Percentiles rank a stretch among this genome's conserved stretches.
Conservation (phyloP, 2,797 vertebrate genomes). For the Hybognathus amarus region DNA sequence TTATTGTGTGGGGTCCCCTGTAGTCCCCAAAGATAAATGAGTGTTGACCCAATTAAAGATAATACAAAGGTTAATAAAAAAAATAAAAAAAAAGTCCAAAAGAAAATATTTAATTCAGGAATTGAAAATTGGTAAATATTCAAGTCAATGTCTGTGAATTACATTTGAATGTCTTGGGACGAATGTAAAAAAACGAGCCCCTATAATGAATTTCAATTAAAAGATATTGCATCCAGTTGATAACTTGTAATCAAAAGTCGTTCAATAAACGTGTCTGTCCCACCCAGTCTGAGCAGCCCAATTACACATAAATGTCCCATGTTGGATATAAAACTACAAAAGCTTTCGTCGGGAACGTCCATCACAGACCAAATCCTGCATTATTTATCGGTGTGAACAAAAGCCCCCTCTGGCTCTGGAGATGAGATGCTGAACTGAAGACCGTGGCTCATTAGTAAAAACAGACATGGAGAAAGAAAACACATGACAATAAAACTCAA, state of each 20-base stretch:
- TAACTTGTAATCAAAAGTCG: slow-evolving; percentile 14
- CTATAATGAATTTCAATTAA: background rate
- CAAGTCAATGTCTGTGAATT: background rate
- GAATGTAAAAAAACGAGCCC: background rate
- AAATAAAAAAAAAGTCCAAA: background rate
- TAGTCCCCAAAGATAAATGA: no score
- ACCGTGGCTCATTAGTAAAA: slow-evolving; percentile 70
- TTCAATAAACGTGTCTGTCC: background rate
- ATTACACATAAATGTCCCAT: background rate
- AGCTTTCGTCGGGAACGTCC: slow-evolving; percentile 40
- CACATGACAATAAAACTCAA: slow-evolving; percentile 69
- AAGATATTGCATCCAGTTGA: background rate
- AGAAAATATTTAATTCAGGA: background rate
- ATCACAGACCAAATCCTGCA: slow-evolving; percentile 65
- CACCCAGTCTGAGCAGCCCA: slow-evolving; percentile 1
- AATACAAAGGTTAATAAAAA: no score
- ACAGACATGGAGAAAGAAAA: slow-evolving; percentile 60
- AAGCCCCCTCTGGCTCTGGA: slow-evolving; percentile 64
- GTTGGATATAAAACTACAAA: slow-evolving; percentile 27
- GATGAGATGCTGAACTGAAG: slow-evolving; percentile 64
- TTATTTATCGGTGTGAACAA: slow-evolving; percentile 75
- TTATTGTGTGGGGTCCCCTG: no score
- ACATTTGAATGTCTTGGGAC: background rate
- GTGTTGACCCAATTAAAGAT: no score
- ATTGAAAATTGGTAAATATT: background rate